phyloP scores from a whole-genome alignment of 2,113 vertebrate species.

The Gopherus flavomarginatus region DNA sequence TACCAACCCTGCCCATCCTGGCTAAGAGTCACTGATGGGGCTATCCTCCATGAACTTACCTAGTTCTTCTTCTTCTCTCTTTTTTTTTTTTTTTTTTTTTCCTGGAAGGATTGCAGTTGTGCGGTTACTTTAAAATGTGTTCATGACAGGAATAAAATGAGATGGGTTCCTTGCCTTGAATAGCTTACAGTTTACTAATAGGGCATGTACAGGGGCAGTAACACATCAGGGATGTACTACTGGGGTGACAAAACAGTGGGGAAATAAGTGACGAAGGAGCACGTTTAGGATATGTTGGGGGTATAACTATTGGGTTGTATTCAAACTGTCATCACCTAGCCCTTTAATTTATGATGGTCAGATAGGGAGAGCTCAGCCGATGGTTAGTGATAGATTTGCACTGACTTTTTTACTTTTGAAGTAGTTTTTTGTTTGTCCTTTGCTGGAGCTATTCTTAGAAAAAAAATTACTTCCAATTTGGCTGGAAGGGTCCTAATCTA shows the following conservation, averaged over 20 bases:
- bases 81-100: too few species aligned
- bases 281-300: background rate
- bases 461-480: background rate
- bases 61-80: too few species aligned
- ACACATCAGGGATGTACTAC: background rate
- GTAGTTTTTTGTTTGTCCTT: background rate
- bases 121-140: background rate
- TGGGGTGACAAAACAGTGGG: background rate
- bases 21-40: too few species aligned
- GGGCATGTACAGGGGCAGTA: background rate
- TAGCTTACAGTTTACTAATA: background rate
- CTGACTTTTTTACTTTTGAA: background rate
- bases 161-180: background rate
- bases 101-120: background rate
- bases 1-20: too few species aligned
- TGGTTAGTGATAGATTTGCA: background rate
- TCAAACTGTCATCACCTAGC: background rate
- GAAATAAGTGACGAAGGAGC: background rate
- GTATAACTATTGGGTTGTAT: background rate
- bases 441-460: background rate
- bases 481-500: background rate
- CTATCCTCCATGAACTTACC: too few species aligned
- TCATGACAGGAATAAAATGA: background rate
- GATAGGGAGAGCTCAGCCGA: background rate
- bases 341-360: background rate